Evolutionary conservation across 2,888 invertebrate species (phyloP), one percentile per base, ranked within the genome.

Genomic region (Caenorhabditis japonica): DNA sequence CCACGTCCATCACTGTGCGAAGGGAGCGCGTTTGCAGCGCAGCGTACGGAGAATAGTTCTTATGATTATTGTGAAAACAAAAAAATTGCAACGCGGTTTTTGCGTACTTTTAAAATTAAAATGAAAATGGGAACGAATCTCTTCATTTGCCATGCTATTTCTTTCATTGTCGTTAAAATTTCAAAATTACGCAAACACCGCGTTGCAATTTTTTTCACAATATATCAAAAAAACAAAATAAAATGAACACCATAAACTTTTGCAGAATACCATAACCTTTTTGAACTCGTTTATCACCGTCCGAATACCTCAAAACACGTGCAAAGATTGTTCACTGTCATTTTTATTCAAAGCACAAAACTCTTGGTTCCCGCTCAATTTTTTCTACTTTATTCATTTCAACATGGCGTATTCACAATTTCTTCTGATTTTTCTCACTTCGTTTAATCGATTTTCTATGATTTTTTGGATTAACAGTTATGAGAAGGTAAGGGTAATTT

Each of bases 201-300:
- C n/a, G n/a, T n/a, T n/a, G n/a, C n/a, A n/a, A n/a, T n/a, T n/a
- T n/a, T n/a, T n/a, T n/a, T n/a, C n/a, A n/a, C n/a, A n/a, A n/a
- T n/a, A n/a, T n/a, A n/a, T n/a, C n/a, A n/a, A n/a, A n/a, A n/a
- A n/a, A n/a, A n/a, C n/a, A n/a, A n/a, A n/a, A n/a, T n/a, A n/a
- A n/a, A n/a, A n/a, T n/a, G n/a, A 23, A 21, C 46, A 4, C 15
- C 3, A 23, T 4, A 23, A 5, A 8, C 15, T 21, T 15, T 49
- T 60, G 0, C 62, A 71, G 71, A 71, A 71, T 47, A 44, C 23
- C 10, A 44, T 62, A 25, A 71, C 71, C 21, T 71, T 71, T 15
- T 33, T 71, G 38, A 71, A 71, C 46, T 71, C 71, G 2, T 62
- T 71, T 25, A 62, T 71, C 36, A 71, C 71, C 10, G 62, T 71